A percentile compares a stretch with the other conserved stretches of the same genome.
phyloP scores from a whole-genome alignment of 2,797 vertebrate genomes.

The Gambelia wislizenii region DNA sequence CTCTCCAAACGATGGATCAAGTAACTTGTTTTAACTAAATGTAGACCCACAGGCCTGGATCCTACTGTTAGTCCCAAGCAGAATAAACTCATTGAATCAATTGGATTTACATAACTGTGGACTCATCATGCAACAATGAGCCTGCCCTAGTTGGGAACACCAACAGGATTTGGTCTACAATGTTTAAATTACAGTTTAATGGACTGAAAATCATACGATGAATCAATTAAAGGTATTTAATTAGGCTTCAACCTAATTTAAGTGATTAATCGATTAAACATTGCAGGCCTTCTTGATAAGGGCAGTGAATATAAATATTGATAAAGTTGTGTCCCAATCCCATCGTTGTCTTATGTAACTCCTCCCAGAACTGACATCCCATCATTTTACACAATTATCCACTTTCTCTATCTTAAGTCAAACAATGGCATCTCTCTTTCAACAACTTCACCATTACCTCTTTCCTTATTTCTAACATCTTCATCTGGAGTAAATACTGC shows the following conservation, averaged over 20 bases:
- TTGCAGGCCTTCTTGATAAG: too few relatives aligned
- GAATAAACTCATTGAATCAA: too few relatives aligned
- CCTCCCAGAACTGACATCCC: neutral
- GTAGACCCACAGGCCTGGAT: too few relatives aligned
- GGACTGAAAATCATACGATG: neutral
- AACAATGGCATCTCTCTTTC: neutral
- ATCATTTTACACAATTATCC: neutral
- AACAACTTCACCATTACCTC: conserved; percentile 68
- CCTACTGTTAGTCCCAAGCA: too few relatives aligned
- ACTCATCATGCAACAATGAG: too few relatives aligned
- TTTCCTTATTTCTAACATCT: conserved; percentile 77
- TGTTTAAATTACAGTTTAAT: neutral
- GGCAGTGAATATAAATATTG: neutral
- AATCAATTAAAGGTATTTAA: neutral
- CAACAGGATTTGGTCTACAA: neutral
- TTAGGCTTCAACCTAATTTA: neutral
- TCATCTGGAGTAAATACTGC: conserved; percentile 82
- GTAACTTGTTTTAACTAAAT: neutral
- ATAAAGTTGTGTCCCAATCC: neutral
- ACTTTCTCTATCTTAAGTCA: fast-evolving
- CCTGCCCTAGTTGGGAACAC: too few relatives aligned
- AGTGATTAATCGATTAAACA: neutral
- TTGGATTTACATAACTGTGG: too few relatives aligned
- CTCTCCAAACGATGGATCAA: neutral
- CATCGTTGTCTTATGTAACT: too few relatives aligned